Evolutionary conservation across 2,113 vertebrate genomes (phyloP).

Genomic region (Meriones unguiculatus): DNA sequence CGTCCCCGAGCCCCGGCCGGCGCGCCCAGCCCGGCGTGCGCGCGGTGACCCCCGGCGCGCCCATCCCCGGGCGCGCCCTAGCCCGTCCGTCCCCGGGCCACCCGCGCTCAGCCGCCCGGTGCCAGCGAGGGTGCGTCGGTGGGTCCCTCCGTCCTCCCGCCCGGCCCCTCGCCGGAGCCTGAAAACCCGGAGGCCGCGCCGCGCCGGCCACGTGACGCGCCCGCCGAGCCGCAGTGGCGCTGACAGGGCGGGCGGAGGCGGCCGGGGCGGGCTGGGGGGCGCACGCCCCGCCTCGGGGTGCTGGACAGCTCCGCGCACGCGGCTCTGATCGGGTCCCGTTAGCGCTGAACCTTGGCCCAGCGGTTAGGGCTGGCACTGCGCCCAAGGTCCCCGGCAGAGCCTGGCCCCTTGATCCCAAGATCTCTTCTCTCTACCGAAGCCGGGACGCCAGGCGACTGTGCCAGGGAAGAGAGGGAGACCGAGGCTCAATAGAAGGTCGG

Average conservation of each 20-base stretch:
- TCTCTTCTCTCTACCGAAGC: background rate
- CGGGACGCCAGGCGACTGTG: background rate
- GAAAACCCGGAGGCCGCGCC: constrained; percentile 65
- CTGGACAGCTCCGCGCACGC: constrained; percentile 76
- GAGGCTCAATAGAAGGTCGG: background rate
- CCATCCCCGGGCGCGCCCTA: constrained; percentile 22
- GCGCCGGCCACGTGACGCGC: constrained; percentile 77
- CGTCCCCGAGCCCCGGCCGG: constrained; percentile 46
- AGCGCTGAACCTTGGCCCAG: background rate
- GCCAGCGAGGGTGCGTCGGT: background rate
- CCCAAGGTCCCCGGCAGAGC: background rate
- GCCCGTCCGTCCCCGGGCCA: background rate
- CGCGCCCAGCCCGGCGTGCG: constrained; percentile 48
- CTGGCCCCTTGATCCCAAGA: background rate
- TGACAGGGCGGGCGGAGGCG: constrained; percentile 55
- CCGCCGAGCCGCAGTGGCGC: constrained; percentile 80
- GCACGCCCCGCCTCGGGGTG: constrained; percentile 69
- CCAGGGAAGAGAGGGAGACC: accelerated
- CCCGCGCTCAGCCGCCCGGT: background rate
- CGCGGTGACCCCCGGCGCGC: background rate
- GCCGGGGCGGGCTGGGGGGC: constrained; percentile 70
- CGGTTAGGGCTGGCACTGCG: accelerated
- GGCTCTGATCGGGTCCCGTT: background rate
- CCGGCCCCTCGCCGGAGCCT: background rate
- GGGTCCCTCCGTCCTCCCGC: constrained; percentile 38